A percentile compares a stretch with the other conserved stretches of the same genome.
Conservation (phyloP, 2,797 vertebrate genomes). For the Propithecus perrieri region DNA sequence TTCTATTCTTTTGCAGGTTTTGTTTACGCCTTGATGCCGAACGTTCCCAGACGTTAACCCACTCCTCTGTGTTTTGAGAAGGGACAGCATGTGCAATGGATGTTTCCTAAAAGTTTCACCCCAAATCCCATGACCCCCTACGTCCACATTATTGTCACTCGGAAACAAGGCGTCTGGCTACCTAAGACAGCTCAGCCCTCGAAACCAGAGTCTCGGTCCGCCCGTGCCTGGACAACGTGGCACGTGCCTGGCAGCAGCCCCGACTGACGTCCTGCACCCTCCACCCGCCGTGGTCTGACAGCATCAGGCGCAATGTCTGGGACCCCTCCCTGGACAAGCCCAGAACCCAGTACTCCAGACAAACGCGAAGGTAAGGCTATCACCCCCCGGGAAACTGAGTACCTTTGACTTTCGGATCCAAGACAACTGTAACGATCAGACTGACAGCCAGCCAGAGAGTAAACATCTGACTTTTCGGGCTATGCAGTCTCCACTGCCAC, state of each 20-base stretch:
- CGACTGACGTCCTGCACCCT: neutral
- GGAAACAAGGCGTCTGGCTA: fast-evolving
- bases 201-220: no score
- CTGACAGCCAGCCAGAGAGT: no score
- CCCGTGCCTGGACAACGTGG: neutral
- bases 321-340: neutral
- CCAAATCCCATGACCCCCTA: neutral
- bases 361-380: neutral
- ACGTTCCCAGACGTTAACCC: neutral
- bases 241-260: neutral
- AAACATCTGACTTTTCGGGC: neutral
- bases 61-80: neutral
- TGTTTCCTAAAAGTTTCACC: neutral
- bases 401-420: neutral
- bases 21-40: no score
- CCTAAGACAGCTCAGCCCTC: neutral
- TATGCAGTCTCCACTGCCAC: fast-evolving
- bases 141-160: fast-evolving
- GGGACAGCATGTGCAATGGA: neutral
- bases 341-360: neutral
- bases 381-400: no score
- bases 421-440: neutral
- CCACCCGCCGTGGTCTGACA: fast-evolving
- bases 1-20: no score
- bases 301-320: fast-evolving